These are phyloP conservation scores for Astur gentilis DNA, from an alignment of 2,113 vertebrate species.

Conservation along the genomic window DNA sequence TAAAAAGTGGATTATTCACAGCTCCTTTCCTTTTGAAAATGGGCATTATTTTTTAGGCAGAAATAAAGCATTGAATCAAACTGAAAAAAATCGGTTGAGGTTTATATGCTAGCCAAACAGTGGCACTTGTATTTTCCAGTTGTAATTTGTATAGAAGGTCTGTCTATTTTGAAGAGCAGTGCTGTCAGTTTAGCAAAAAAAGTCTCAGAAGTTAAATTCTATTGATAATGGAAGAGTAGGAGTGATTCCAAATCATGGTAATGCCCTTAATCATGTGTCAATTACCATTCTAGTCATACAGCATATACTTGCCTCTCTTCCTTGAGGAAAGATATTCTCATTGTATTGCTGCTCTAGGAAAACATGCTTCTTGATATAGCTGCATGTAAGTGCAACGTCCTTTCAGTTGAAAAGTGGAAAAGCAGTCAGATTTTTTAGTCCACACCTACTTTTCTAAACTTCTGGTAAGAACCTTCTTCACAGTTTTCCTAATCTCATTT, in stretches of 20 bases:
- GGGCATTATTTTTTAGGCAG: neutral
- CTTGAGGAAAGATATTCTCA: neutral
- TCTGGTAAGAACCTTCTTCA: neutral
- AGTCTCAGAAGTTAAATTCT: neutral
- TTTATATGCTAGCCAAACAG: neutral
- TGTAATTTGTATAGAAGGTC: neutral
- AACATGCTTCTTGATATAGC: neutral
- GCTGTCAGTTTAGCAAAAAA: neutral
- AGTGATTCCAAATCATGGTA: neutral
- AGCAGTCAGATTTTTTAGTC: neutral
- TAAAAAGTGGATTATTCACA: slow-evolving; percentile 29
- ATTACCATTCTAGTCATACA: neutral
- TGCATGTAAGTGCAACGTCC: neutral
- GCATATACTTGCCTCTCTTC: neutral
- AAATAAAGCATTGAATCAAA: neutral
- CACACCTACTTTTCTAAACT: neutral
- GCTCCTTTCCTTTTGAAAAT: slow-evolving; percentile 27
- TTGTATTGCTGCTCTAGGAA: neutral
- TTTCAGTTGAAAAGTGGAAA: neutral
- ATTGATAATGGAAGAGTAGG: neutral
- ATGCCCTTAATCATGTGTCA: neutral
- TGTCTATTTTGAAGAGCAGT: neutral
- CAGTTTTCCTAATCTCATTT: neutral
- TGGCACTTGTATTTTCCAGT: neutral
- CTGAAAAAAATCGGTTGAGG: neutral